Percentiles rank a stretch among this genome's conserved stretches.
Conservation (phyloP, 2,113 vertebrate species). For the Neodon shergylaensis region DNA sequence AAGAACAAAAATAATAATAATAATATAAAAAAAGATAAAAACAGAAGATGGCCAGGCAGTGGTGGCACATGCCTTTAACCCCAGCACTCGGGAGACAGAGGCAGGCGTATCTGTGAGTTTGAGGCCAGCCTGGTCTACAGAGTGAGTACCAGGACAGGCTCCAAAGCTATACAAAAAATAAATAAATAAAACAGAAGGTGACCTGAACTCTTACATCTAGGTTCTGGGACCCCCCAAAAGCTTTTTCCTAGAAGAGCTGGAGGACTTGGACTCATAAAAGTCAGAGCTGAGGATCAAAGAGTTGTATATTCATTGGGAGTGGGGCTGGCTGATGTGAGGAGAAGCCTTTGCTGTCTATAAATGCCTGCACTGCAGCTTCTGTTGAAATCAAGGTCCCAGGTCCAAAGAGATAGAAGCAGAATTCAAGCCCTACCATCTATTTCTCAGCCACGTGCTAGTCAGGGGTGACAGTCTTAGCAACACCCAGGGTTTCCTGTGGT, state of each 20-base stretch:
- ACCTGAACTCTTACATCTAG: accelerated
- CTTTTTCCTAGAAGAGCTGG: background rate
- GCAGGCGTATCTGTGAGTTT: too few relatives aligned
- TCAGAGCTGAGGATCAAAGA: too few relatives aligned
- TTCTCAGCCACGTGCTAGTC: background rate
- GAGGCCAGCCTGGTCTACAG: too few relatives aligned
- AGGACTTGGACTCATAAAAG: background rate
- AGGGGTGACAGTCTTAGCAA: background rate
- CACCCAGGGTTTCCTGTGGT: background rate
- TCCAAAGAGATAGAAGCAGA: background rate
- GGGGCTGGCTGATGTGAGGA: accelerated
- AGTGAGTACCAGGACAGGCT: too few relatives aligned
- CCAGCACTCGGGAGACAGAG: too few relatives aligned
- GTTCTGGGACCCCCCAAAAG: too few relatives aligned
- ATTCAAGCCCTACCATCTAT: too few relatives aligned
- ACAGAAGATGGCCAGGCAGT: background rate
- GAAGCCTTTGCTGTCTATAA: background rate
- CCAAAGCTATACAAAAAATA: too few relatives aligned
- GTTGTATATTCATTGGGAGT: background rate
- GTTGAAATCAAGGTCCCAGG: background rate
- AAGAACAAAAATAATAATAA: background rate
- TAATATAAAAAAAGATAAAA: background rate
- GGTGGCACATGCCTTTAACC: too few relatives aligned
- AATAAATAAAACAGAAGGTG: too few relatives aligned
- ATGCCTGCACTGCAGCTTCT: background rate